Evolutionary conservation across 2,888 invertebrate genomes (phyloP), one percentile per base, ranked within the genome.

Genomic region (Mimas tiliae): DNA sequence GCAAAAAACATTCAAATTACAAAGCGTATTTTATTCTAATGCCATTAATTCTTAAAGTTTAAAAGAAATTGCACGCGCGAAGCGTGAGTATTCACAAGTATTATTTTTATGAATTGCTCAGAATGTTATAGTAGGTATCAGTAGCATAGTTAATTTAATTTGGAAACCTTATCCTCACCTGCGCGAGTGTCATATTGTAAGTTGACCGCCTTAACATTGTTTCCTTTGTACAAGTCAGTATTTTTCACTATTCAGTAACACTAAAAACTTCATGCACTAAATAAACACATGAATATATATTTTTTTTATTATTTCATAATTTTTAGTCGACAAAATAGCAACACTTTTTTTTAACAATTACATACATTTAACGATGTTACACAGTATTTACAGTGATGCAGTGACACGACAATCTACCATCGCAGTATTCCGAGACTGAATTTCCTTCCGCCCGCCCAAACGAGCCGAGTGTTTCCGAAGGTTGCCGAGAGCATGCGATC

Each of bases 201-300:
- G 79, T 80, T 77, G 79, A 79, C 76, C 77, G 78, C 81, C 78
- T 80, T 77, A 84, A 81, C 88, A 89, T 88, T 78, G 84, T 89
- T 89, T 80, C 84, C 78, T 77, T 80, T 81, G 82, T 75, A 84
- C 83, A 82, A 88, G 83, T 87, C 81, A 85, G 80, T 84, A 78
- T 79, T 79, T 77, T 82, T 80, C 89, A 88, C 89, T 83, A 87
- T 83, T 82, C 80, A 86, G 85, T 82, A 81, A 72, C 88, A 89
- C 88, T 75, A 71, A 76, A 75, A 83, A 86, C 82, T 77, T 78
- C 68, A 69, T 73, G 75, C 86, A 87, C 85, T 72, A 72, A 72
- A 33, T 63, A 34, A 52, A 68, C 81, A 83, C 84, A 77, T 70
- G 68, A 68, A 65, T 68, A 75, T 73, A 67, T 69, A 16, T 55